Conservation (phyloP, 2,888 invertebrate species). For the Parnassius orleans region DNA sequence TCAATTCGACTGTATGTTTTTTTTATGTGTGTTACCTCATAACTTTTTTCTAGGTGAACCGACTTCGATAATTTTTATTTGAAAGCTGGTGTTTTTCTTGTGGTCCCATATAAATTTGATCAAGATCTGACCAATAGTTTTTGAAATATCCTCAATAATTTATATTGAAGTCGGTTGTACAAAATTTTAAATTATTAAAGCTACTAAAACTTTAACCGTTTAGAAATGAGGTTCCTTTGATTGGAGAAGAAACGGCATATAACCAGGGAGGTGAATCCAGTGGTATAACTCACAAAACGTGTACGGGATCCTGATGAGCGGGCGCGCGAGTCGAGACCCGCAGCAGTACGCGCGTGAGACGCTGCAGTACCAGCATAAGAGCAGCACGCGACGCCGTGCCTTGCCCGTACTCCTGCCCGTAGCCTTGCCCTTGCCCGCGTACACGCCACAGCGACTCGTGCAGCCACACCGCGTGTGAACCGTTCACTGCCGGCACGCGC, state of each 20-base stretch:
- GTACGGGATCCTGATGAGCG: conserved; percentile 47
- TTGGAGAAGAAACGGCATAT: background rate
- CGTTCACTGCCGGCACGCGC: conserved; percentile 69
- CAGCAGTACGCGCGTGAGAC: conserved; percentile 89
- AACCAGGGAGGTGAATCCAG: background rate
- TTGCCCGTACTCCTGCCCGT: conserved; percentile 81
- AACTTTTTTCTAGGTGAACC: too few species aligned
- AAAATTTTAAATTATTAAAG: too few species aligned
- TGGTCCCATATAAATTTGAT: too few species aligned
- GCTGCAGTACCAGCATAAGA: conserved; percentile 95
- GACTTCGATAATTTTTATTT: too few species aligned
- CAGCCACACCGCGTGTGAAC: conserved; percentile 80
- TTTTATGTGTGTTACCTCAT: too few species aligned
- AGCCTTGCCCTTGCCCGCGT: conserved; percentile 48
- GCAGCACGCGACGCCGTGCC: conserved; percentile 82
- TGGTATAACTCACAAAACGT: conserved; percentile 53
- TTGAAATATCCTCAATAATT: too few species aligned
- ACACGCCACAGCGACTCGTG: conserved; percentile 91
- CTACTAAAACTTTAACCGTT: too few species aligned
- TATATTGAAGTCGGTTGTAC: too few species aligned
- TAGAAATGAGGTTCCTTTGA: too few species aligned
- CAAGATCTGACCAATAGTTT: too few species aligned
- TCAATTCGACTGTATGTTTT: too few species aligned
- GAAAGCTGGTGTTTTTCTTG: too few species aligned
- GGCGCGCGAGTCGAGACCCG: conserved; percentile 79